phyloP scores from a whole-genome alignment of 2,888 invertebrate genomes.

The Alviniconcha strummeri region DNA sequence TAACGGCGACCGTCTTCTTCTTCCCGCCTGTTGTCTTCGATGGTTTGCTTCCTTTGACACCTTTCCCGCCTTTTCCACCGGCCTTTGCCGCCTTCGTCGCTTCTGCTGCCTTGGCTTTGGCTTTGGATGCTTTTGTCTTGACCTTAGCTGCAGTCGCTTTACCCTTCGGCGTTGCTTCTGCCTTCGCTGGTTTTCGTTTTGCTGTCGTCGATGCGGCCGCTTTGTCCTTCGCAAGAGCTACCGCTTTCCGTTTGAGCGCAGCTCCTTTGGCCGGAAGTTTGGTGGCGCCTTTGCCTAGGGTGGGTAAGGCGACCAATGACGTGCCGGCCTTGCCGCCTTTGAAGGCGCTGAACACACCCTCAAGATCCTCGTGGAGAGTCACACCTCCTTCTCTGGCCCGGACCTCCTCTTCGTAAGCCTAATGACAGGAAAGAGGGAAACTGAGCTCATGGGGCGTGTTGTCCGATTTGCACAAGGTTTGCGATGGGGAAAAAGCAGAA shows the following conservation, averaged over 20 bases:
- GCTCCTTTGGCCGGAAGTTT: conserved; percentile 16
- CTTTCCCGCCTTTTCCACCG: conserved; percentile 26
- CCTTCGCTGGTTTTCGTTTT: conserved; percentile 9
- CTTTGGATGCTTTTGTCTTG: not conserved
- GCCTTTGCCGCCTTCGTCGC: conserved; percentile 4
- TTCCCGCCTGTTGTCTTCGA: conserved; percentile 16
- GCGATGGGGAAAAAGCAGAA: too few species aligned
- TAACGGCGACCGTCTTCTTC: not conserved
- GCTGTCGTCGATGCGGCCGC: not conserved
- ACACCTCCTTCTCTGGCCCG: conserved; percentile 43
- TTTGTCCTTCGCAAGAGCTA: conserved; percentile 18
- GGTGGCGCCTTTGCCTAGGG: not conserved
- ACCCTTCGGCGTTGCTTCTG: not conserved
- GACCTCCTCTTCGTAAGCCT: conserved; percentile 57
- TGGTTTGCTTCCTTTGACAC: conserved; percentile 19
- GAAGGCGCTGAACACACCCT: conserved; percentile 51
- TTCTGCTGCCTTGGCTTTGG: not conserved
- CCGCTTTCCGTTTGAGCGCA: conserved; percentile 4
- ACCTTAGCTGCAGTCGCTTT: conserved; percentile 5
- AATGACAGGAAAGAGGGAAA: too few species aligned
- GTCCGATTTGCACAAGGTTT: too few species aligned
- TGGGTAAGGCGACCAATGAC: too few species aligned
- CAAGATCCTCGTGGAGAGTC: conserved; percentile 52
- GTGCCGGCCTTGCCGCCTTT: conserved; percentile 38
- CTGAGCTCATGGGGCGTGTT: too few species aligned